A percentile compares a stretch with the other conserved stretches of the same genome.
These are phyloP conservation scores for Athetis lepigone DNA, from an alignment of 2,888 invertebrate genomes.

Conservation along the genomic window DNA sequence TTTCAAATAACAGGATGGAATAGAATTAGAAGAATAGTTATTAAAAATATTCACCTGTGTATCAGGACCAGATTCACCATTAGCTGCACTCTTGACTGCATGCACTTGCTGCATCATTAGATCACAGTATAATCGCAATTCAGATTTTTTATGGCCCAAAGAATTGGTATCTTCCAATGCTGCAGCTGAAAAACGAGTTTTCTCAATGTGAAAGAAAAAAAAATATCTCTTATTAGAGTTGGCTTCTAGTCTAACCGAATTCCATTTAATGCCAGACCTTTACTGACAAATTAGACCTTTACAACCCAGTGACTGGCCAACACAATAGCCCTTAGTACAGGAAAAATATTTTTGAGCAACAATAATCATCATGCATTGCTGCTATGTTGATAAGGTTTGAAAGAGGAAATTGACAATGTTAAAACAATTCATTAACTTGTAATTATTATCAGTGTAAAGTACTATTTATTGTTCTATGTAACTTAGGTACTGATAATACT, in stretches of 20 bases:
- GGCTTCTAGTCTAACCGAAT: too few relatives aligned
- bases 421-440: conserved; percentile 9
- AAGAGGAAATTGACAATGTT: conserved; percentile 15
- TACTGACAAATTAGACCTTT: too few relatives aligned
- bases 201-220: too few relatives aligned
- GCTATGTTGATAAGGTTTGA: conserved; percentile 12
- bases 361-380: background rate
- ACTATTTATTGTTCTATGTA: background rate
- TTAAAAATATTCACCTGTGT: conserved; percentile 83
- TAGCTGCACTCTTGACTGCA: conserved; percentile 92
- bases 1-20: background rate
- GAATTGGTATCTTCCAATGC: conserved; percentile 90
- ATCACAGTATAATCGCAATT: conserved; percentile 95
- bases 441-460: conserved; percentile 30
- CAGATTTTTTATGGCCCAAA: conserved; percentile 94
- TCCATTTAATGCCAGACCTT: too few relatives aligned
- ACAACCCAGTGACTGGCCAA: background rate
- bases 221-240: too few relatives aligned
- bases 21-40: background rate
- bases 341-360: too few relatives aligned
- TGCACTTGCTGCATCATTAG: conserved; percentile 96
- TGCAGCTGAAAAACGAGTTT: conserved; percentile 70
- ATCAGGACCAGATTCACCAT: conserved; percentile 90
- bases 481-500: conserved; percentile 17
- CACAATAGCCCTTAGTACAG: background rate